A percentile compares a stretch with the other conserved stretches of the same genome.
These are phyloP conservation scores for Parthenolecanium corni DNA, from an alignment of 2,888 invertebrate genomes.

Conservation along the genomic window DNA sequence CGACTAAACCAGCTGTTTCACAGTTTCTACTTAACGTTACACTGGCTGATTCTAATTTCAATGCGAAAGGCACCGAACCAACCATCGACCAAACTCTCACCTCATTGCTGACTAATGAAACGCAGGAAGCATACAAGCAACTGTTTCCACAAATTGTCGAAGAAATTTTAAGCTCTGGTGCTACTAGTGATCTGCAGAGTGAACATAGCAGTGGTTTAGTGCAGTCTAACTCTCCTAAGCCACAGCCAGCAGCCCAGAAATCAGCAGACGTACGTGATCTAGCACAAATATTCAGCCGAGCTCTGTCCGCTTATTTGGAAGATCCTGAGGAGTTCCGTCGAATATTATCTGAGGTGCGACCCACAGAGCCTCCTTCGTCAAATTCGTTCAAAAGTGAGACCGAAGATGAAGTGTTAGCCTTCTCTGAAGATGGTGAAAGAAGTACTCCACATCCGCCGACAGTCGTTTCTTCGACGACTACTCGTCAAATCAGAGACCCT, in stretches of 20 bases:
- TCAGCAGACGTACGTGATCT: conserved; percentile 51
- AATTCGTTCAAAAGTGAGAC: conserved; percentile 40
- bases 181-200: conserved; percentile 43
- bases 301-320: conserved; percentile 67
- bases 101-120: conserved; percentile 53
- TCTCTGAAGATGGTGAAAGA: conserved; percentile 52
- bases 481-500: conserved; percentile 6
- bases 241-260: conserved; percentile 24
- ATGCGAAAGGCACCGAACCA: conserved; percentile 32
- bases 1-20: conserved; percentile 12
- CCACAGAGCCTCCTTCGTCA: conserved; percentile 52
- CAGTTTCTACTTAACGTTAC: conserved; percentile 10
- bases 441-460: not conserved
- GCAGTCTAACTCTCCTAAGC: conserved; percentile 18
- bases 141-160: conserved; percentile 37
- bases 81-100: conserved; percentile 38
- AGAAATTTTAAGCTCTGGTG: not conserved
- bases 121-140: conserved; percentile 51
- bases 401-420: conserved; percentile 59
- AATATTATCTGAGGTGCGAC: conserved; percentile 62
- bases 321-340: conserved; percentile 70
- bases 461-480: not conserved
- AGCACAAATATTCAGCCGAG: conserved; percentile 73
- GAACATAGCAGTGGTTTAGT: conserved; percentile 49
- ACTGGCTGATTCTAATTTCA: not conserved